These are phyloP conservation scores for Syngnathoides biaculeatus DNA, from an alignment of 2,113 vertebrate species.

Conservation along the genomic window DNA sequence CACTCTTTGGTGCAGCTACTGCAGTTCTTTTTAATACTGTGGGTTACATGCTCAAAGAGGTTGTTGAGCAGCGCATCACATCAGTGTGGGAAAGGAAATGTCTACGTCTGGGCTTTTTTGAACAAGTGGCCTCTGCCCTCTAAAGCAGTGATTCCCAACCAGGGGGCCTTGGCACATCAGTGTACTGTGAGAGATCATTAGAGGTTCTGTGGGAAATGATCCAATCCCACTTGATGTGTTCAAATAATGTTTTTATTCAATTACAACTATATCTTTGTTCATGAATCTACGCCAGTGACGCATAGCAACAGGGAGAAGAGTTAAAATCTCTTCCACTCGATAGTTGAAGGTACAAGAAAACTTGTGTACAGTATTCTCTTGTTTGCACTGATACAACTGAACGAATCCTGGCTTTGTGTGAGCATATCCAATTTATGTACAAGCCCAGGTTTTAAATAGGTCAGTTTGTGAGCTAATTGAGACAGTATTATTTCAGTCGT, in stretches of 20 bases:
- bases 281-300: not conserved
- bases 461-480: too few relatives aligned
- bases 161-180: not conserved
- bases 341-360: too few relatives aligned
- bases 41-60: constrained; percentile 36
- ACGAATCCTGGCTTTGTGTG: too few relatives aligned
- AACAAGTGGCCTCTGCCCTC: constrained; percentile 47
- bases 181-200: not conserved
- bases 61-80: constrained; percentile 25
- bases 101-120: constrained; percentile 28
- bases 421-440: too few relatives aligned
- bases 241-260: not conserved
- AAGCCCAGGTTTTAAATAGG: too few relatives aligned
- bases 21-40: constrained; percentile 31
- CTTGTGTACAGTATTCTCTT: too few relatives aligned
- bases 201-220: not conserved
- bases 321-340: too few relatives aligned
- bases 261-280: not conserved
- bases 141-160: not conserved
- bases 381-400: too few relatives aligned
- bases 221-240: not conserved
- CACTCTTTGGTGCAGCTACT: constrained; percentile 36
- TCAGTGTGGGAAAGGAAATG: constrained; percentile 54
- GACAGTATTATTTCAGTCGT: too few relatives aligned
- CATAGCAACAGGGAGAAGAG: not conserved